These are phyloP conservation scores for Sebastes steindachneri DNA, from an alignment of 2,797 vertebrate species.

Conservation along the genomic window DNA sequence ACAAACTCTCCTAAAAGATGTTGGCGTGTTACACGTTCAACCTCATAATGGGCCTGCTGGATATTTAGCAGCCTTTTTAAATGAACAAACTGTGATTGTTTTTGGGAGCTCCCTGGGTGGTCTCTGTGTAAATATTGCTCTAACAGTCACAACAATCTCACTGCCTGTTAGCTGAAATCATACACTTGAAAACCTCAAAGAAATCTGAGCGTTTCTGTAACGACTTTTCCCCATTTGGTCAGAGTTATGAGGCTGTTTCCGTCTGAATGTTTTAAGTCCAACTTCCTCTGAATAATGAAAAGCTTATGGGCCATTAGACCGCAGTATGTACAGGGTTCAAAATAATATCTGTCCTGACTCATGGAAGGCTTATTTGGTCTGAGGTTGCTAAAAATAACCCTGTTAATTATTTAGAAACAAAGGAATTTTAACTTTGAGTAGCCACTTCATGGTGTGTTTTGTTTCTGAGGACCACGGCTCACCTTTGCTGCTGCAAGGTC, in stretches of 20 bases:
- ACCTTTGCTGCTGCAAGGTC: conserved; percentile 39
- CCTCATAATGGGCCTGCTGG: conserved; percentile 27
- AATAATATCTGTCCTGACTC: conserved; percentile 28
- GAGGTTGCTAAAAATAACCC: conserved; percentile 44
- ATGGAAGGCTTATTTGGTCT: conserved; percentile 34
- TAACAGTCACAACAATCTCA: conserved; percentile 54
- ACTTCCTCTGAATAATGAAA: conserved; percentile 62
- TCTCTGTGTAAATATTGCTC: conserved; percentile 68
- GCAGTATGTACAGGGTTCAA: not conserved
- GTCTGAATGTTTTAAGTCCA: conserved; percentile 20
- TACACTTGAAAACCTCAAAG: conserved; percentile 44
- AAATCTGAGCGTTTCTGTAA: conserved; percentile 25
- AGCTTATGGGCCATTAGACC: conserved; percentile 26
- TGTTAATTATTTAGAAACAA: conserved; percentile 45
- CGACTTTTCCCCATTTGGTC: conserved; percentile 32
- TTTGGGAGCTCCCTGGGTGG: conserved; percentile 65
- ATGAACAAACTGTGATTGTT: conserved; percentile 63
- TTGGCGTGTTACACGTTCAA: conserved; percentile 7
- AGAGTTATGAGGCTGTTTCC: conserved; percentile 19
- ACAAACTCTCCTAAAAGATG: conserved; percentile 8
- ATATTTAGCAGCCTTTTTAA: conserved; percentile 51
- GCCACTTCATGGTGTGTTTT: conserved; percentile 38
- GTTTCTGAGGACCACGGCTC: conserved; percentile 18
- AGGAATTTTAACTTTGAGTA: conserved; percentile 17
- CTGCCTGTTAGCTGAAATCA: conserved; percentile 48